Evolutionary conservation across 2,797 vertebrate genomes (phyloP), one percentile per base, ranked within the genome.

Genomic region (Rachycentron canadum): DNA sequence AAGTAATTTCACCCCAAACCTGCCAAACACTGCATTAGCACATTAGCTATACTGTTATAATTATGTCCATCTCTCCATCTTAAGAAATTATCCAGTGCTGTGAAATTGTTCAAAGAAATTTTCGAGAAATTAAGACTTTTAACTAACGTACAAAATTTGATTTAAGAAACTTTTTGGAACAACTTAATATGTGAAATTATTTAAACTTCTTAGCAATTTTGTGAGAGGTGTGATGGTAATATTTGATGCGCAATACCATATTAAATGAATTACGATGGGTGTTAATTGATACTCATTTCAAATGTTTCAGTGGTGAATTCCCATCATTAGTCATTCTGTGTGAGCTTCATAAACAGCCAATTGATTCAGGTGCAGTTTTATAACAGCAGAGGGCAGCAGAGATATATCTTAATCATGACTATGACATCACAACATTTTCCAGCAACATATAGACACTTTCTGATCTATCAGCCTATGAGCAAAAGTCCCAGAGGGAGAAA

Each of bases 341-440:
- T 1, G 7, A 11, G 13, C 16, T 28, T 55, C 13, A 32, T 23
- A 2, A 55, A 73, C 40, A 69, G 61, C 14, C 2, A 45, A 13
- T 57, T 8, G 16, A 45, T 14, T 49, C 8, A 40, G 55, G 66
- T 68, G 26, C 40, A n/a, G 26, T 34, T 53, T 25, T 14, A 1
- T 1, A 81, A 75, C 92, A 94, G 84, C 79, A 94, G 93, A 85
- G 89, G 93, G 91, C 87, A 91, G 83, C 83, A 91, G 30, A 88
- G 75, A 63, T 65, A 34, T 1, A 23, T 55, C 23, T 53, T 59
- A 61, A 80, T 50, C 12, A 11, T 30, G 6, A 76, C 66, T 28
- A 67, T 50, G 45, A 74, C 60, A 25, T 65, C 32, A 47, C 25
- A 73, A 73, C 59, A 59, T 73, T 73, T 75, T 59, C 43, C 59